Base-by-base conservation (phyloP, 2,888 invertebrate genomes). In the Dryobota labecula region DNA sequence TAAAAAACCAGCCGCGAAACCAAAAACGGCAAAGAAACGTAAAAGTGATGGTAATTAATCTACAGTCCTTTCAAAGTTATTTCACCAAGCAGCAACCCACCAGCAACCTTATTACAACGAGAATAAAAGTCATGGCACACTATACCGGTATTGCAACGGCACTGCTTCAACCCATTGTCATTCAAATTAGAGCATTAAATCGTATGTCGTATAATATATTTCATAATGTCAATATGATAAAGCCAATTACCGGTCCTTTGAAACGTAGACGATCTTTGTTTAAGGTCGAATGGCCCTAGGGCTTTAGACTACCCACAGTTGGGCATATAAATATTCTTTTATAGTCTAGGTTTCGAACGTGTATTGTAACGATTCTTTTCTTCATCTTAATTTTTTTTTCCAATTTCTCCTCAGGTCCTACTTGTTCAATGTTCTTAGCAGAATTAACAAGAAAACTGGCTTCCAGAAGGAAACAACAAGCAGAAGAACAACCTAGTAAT, bases 391-490 rank as follows among this genome's bases (percentile, higher is more conserved):
- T n/a, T 13, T 20, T 57, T 36, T 11, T 6, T 60, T 27, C 33
- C 20, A 13, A 15, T 58, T 68, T 71, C 24, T 71, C 77, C 71
- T 56, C 74, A 95, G 95, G 95, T 43, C 92, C 94, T 62, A 91
- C 93, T 15, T 95, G 95, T 84, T 94, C 95, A 20, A 94, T 93
- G 93, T 95, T 95, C 80, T 87, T 96, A 60, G 90, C 93, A 20
- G 94, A 95, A 75, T 79, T 95, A 66, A 90, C 94, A 13, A 90
- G 89, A 85, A 95, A 92, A 84, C 83, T 95, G 70, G 92, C 92
- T 8, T 86, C 86, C 2, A 94, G 90, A 84, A 92, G 89, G 76
- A 92, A 87, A 77, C 86, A 91, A 75, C 92, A 92, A 73, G 90
- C 90, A 51, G 91, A 93, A 73, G 66, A 54, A 20, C 73, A 87